Percentiles rank a stretch among this genome's conserved stretches.
Conservation (phyloP, 2,888 invertebrate genomes). For the Agapetus fuscipes region DNA sequence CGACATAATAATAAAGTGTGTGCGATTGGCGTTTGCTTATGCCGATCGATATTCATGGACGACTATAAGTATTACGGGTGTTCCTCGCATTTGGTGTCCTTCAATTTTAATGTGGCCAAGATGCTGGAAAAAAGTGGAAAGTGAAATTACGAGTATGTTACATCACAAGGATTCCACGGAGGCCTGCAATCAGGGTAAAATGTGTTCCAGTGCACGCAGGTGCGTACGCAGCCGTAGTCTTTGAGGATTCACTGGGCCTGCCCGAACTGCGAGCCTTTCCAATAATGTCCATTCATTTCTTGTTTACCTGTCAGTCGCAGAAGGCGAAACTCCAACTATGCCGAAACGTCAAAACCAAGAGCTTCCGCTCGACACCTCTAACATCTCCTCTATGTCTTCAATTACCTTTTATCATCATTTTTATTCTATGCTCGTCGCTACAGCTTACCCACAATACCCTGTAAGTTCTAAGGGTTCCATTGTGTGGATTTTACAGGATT, state of each 20-base stretch:
- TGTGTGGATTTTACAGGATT: too few species aligned
- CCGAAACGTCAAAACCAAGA: too few species aligned
- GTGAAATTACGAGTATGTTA: slow-evolving; percentile 42
- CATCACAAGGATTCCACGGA: slow-evolving; percentile 40
- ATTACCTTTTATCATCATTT: too few species aligned
- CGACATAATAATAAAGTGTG: slow-evolving; percentile 44
- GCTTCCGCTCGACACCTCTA: too few species aligned
- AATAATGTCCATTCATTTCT: slow-evolving; percentile 39
- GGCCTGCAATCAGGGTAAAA: slow-evolving; percentile 33
- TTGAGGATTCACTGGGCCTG: slow-evolving; percentile 80
- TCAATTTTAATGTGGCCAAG: slow-evolving; percentile 37
- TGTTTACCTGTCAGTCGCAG: slow-evolving; percentile 32
- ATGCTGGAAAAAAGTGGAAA: slow-evolving; percentile 39
- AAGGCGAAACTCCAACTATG: background rate
- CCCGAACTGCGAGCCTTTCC: slow-evolving; percentile 39
- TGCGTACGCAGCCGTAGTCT: slow-evolving; percentile 94
- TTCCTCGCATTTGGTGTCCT: slow-evolving; percentile 34
- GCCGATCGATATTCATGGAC: slow-evolving; percentile 58
- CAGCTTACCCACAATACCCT: too few species aligned
- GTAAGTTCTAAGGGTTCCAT: too few species aligned
- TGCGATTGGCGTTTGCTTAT: slow-evolving; percentile 40
- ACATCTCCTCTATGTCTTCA: too few species aligned
- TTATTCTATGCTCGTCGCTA: too few species aligned
- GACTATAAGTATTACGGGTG: slow-evolving; percentile 42
- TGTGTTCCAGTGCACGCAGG: slow-evolving; percentile 63